These are phyloP conservation scores for Halocaridina rubra DNA, from an alignment of 2,888 invertebrate species.

Conservation along the genomic window DNA sequence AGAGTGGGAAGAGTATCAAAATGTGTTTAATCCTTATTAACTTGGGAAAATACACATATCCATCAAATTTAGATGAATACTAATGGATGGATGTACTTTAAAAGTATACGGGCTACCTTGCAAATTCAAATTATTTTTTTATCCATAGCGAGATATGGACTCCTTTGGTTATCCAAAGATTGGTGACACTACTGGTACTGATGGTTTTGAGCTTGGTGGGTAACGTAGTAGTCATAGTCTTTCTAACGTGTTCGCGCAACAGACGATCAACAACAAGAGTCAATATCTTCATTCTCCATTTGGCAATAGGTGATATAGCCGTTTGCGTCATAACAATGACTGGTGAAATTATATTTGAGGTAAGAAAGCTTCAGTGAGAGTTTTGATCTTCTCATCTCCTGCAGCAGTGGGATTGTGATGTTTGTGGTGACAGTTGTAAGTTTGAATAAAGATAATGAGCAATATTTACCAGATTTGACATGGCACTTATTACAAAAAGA, in stretches of 20 bases:
- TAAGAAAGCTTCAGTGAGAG: slow-evolving; percentile 60
- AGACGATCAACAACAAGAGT: slow-evolving; percentile 67
- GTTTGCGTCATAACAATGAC: slow-evolving; percentile 70
- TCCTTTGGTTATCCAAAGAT: slow-evolving; percentile 68
- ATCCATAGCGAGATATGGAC: slow-evolving; percentile 66
- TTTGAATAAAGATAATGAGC: no score
- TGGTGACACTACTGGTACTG: slow-evolving; percentile 68
- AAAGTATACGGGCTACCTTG: not conserved
- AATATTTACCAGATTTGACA: no score
- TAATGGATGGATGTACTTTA: no score
- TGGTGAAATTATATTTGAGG: slow-evolving; percentile 69
- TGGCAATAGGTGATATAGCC: slow-evolving; percentile 69
- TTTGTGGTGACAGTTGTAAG: no score
- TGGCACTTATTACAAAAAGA: no score
- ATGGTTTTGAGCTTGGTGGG: slow-evolving; percentile 69
- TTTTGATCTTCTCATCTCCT: not conserved
- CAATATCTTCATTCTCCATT: slow-evolving; percentile 70
- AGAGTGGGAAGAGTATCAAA: not conserved
- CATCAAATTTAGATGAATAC: no score
- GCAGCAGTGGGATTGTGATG: not conserved
- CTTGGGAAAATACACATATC: no score
- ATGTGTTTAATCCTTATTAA: not conserved
- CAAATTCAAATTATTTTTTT: not conserved
- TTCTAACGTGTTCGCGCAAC: slow-evolving; percentile 68
- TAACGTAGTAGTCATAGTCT: slow-evolving; percentile 68